These are phyloP conservation scores for Cerceris ruficornis DNA, from an alignment of 2,888 invertebrate genomes.

Conservation along the genomic window DNA sequence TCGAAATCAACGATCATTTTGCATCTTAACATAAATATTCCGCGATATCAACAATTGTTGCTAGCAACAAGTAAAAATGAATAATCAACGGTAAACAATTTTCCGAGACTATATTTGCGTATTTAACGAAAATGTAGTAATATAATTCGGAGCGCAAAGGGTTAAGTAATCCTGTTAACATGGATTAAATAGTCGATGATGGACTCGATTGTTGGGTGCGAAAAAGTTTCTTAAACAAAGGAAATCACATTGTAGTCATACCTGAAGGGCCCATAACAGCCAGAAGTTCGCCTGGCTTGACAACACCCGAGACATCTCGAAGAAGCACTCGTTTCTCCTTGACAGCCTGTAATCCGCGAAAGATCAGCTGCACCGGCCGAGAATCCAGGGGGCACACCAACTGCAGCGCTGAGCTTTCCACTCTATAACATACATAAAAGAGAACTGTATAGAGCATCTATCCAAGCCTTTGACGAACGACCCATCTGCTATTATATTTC, in stretches of 20 bases:
- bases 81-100: too few relatives aligned
- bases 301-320: slow-evolving; percentile 88
- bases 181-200: too few relatives aligned
- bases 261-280: slow-evolving; percentile 93
- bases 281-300: slow-evolving; percentile 89
- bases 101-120: too few relatives aligned
- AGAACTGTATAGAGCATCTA: neutral
- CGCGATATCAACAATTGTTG: too few relatives aligned
- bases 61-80: too few relatives aligned
- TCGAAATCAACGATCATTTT: too few relatives aligned
- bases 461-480: neutral
- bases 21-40: too few relatives aligned
- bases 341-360: slow-evolving; percentile 85
- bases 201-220: too few relatives aligned
- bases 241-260: slow-evolving; percentile 67
- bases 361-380: slow-evolving; percentile 86
- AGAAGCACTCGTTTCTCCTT: slow-evolving; percentile 85
- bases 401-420: slow-evolving; percentile 84
- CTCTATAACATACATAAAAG: slow-evolving; percentile 80
- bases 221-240: slow-evolving; percentile 55
- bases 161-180: too few relatives aligned
- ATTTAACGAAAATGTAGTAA: too few relatives aligned
- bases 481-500: neutral
- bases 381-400: slow-evolving; percentile 85
- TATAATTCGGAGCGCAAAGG: too few relatives aligned